A percentile compares a stretch with the other conserved stretches of the same genome.
Conservation (phyloP, 2,888 invertebrate genomes). For the Erynnis tages region DNA sequence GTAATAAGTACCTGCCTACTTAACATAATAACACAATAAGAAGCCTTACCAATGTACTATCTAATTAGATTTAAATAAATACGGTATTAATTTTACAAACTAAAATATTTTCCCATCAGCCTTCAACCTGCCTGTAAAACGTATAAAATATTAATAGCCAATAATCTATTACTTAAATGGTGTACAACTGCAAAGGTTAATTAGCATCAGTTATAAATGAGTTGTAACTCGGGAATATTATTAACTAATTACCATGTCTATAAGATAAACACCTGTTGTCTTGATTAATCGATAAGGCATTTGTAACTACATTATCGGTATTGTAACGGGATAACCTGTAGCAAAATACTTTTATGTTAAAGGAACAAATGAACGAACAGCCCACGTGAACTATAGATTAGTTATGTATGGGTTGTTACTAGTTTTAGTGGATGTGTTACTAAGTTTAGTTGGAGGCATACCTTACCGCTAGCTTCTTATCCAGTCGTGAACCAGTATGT, state of each 20-base stretch:
- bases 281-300: slow-evolving; percentile 4
- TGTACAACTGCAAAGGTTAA: slow-evolving; percentile 13
- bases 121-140: neutral
- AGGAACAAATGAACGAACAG: too few species aligned
- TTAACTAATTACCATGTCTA: slow-evolving; percentile 15
- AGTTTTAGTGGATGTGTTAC: too few species aligned
- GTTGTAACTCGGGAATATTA: slow-evolving; percentile 20
- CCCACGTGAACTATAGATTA: too few species aligned
- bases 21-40: too few species aligned
- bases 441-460: too few species aligned
- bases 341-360: neutral
- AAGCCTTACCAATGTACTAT: too few species aligned
- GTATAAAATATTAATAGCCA: neutral
- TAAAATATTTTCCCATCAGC: neutral
- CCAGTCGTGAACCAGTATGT: too few species aligned
- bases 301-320: slow-evolving; percentile 6
- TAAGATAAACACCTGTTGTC: slow-evolving; percentile 19
- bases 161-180: neutral
- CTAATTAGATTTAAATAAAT: too few species aligned
- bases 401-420: too few species aligned
- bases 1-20: too few species aligned
- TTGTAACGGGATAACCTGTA: neutral
- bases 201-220: slow-evolving; percentile 20
- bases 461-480: too few species aligned
- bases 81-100: too few species aligned